phyloP scores from a whole-genome alignment of 92 coral and sea anemone species.

The Umimayanthus chanpuru region DNA sequence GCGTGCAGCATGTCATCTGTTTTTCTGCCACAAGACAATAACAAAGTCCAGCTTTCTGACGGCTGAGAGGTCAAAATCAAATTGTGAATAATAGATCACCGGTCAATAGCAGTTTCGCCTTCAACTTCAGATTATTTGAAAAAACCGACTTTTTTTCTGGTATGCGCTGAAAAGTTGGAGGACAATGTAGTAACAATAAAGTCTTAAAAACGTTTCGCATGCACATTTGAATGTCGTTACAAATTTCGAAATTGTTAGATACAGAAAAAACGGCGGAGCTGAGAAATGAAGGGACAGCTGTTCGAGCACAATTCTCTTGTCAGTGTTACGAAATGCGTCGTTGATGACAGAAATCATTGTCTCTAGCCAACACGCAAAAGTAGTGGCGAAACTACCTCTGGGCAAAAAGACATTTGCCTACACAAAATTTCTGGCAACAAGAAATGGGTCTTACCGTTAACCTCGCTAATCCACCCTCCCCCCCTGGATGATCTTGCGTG shows the following conservation, averaged over 20 bases:
- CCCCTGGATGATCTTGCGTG: no score
- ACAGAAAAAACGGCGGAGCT: background rate
- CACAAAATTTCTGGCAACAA: no score
- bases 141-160: background rate
- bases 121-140: background rate
- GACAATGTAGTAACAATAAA: background rate
- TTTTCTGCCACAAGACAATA: background rate
- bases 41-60: background rate
- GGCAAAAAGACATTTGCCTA: no score
- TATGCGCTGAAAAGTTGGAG: background rate
- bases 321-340: background rate
- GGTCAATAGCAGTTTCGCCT: background rate
- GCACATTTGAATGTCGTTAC: background rate
- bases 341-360: background rate
- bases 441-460: no score
- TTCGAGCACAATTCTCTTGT: background rate
- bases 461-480: no score
- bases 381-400: no score
- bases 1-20: constrained; percentile 27
- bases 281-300: background rate
- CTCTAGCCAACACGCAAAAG: background rate
- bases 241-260: background rate
- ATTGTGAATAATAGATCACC: background rate
- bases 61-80: background rate
- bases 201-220: no score